Percentiles rank a stretch among this genome's conserved stretches.
These are phyloP conservation scores for Brachypodius melanocephalos DNA, from an alignment of 2,113 vertebrate genomes.

Conservation along the genomic window DNA sequence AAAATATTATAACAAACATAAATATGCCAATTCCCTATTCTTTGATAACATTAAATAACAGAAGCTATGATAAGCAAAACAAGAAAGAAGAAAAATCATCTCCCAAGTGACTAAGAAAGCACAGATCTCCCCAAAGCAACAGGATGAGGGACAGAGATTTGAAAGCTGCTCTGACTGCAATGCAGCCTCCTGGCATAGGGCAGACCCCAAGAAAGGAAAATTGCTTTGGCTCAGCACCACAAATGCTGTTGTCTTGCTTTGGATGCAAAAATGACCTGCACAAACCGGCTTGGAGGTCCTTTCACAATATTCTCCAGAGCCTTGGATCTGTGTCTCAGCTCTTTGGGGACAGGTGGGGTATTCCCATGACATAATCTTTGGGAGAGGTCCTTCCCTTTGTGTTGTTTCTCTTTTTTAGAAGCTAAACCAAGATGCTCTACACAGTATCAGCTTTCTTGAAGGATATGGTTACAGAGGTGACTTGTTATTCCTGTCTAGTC, in stretches of 20 bases:
- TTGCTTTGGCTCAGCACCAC: not conserved
- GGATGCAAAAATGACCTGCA: not conserved
- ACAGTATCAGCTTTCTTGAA: not conserved
- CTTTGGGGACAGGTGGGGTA: not conserved
- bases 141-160: not conserved
- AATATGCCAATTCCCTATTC: not conserved
- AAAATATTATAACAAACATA: not conserved
- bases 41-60: not conserved
- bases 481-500: not conserved
- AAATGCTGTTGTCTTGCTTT: not conserved
- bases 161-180: not conserved
- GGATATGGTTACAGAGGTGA: not conserved
- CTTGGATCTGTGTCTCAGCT: not conserved
- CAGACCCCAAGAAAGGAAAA: not conserved
- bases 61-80: not conserved
- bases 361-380: not conserved
- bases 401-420: not conserved
- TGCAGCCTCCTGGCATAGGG: not conserved
- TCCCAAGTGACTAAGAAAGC: not conserved
- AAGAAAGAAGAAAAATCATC: not conserved
- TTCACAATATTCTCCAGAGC: not conserved
- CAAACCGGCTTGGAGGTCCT: not conserved
- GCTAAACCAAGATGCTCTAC: not conserved
- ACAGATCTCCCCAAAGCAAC: not conserved
- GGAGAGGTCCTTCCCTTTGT: not conserved